Percentiles rank a stretch among this genome's conserved stretches.
These are phyloP conservation scores for Brachyptera putata DNA, from an alignment of 2,888 invertebrate genomes.

Conservation along the genomic window DNA sequence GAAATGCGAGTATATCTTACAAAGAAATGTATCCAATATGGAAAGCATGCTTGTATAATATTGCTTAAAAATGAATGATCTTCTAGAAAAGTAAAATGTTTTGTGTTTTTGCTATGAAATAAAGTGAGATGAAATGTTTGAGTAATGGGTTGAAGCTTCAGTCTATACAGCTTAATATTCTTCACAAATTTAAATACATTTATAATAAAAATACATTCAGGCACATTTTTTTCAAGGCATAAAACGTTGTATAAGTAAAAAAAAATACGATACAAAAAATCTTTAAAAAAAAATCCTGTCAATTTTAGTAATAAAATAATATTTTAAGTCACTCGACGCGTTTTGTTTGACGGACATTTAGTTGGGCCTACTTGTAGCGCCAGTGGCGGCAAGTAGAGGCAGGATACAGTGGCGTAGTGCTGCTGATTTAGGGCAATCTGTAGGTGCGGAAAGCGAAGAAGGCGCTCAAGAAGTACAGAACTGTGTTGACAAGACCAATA, in stretches of 20 bases:
- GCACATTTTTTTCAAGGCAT: background rate
- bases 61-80: background rate
- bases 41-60: background rate
- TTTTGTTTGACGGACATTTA: no score
- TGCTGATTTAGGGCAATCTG: constrained; percentile 63
- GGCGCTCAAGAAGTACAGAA: constrained; percentile 70
- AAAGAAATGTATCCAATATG: background rate
- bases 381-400: no score
- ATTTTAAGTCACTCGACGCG: constrained; percentile 9
- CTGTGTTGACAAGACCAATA: constrained; percentile 68
- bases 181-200: no score
- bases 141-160: no score
- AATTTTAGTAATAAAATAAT: no score
- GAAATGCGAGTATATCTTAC: no score
- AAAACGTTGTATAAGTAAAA: background rate
- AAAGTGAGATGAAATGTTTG: background rate
- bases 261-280: no score
- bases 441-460: constrained; percentile 73
- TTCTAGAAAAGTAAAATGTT: background rate
- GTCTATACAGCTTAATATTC: no score
- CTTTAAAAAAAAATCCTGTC: no score
- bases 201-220: background rate
- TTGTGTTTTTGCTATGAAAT: background rate
- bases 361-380: no score
- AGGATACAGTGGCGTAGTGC: no score